Evolutionary conservation across 2,888 invertebrate species (phyloP).

Genomic region (Cenopis cana): DNA sequence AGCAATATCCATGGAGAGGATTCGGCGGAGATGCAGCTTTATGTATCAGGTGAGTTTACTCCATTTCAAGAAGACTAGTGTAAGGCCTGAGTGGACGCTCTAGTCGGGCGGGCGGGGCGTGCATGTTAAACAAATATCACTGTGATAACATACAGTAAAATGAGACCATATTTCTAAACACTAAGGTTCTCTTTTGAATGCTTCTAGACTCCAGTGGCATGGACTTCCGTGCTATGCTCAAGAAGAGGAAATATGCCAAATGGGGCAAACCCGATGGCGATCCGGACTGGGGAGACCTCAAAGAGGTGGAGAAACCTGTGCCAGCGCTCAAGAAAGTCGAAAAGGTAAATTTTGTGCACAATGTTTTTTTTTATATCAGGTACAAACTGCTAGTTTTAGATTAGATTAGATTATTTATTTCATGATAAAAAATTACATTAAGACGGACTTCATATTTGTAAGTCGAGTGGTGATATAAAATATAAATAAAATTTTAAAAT

Average conservation of each 20-base stretch:
- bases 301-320: conserved; percentile 94
- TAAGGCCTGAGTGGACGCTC: no score
- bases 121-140: no score
- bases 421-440: no score
- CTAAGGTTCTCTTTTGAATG: conserved; percentile 1
- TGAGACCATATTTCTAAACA: neutral
- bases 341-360: conserved; percentile 87
- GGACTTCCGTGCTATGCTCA: conserved; percentile 99
- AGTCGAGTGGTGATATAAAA: conserved; percentile 72
- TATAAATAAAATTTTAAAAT: conserved; percentile 37
- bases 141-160: no score
- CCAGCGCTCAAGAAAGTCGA: conserved; percentile 96
- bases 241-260: conserved; percentile 97
- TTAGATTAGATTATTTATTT: no score
- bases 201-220: conserved; percentile 95
- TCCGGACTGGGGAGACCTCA: conserved; percentile 96
- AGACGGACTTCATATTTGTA: neutral
- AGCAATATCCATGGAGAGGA: conserved; percentile 98
- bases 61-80: no score
- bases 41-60: conserved; percentile 92
- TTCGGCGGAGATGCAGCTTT: conserved; percentile 97
- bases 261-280: conserved; percentile 96
- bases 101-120: no score
- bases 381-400: neutral
- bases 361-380: conserved; percentile 8